Evolutionary conservation across 1,140 invertebrate genomes (phyloP), one percentile per base, ranked within the genome.

Genomic region (Anagrus nilaparvatae): DNA sequence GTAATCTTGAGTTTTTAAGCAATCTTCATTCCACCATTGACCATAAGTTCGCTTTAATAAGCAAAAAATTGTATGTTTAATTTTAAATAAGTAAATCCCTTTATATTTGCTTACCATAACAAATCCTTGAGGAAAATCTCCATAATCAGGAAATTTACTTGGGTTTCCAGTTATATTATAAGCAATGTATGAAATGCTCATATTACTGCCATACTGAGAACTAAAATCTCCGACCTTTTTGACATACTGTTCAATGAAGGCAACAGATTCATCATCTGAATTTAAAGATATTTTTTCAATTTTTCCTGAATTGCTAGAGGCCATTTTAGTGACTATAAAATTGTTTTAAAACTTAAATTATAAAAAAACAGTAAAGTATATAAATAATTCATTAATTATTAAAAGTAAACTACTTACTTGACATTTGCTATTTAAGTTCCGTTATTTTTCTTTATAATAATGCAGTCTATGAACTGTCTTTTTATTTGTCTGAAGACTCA

Each of bases 81-180:
- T 30, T 19, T 13, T n/a, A 38, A 19, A 17, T 27, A 27, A 12
- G 24, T 27, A 27, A n/a, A n/a, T n/a, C n/a, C 14, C 19, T 30
- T 17, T 31, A 12, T 31, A 10, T 23, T 29, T 13, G 3, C 60
- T 71, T 74, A 91, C 88, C 78, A 91, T 83, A 38, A 87, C 82
- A 74, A 84, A 91, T 31, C 86, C 78, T 60, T 90, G 83, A 9
- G 87, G 83, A 72, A 83, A 91, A 61, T 93, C 90, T 31, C 88
- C 88, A 67, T 92, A 91, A 44, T 77, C 75, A 2, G 88, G 88
- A 72, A 81, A 93, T 60, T 87, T 85, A 13, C 75, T 80, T 2
- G 84, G 82, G 54, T 80, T 78, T 7, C 88, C 87, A 43, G 81
- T 76, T 46, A 94, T 72, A 65, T 93, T 94, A 23, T 79, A 75